These are phyloP conservation scores for Benthosema pterotum DNA, from an alignment of 2,797 vertebrate species.

Conservation along the genomic window DNA sequence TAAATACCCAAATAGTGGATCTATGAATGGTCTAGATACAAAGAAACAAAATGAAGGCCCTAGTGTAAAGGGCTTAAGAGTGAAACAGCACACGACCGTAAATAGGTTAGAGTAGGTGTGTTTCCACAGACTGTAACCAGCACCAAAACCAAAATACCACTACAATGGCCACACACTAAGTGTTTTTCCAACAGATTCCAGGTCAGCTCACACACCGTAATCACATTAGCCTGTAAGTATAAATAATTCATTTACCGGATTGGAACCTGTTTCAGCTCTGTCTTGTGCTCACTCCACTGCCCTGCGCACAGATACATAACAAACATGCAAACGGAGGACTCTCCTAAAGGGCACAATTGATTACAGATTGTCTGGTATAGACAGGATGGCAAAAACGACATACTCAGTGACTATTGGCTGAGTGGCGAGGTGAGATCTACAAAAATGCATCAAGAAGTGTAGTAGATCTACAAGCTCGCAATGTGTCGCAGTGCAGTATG, in stretches of 20 bases:
- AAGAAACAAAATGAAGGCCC: no score
- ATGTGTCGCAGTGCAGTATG: no score
- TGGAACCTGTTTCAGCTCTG: constrained; percentile 16
- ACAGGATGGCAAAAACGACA: constrained; percentile 35
- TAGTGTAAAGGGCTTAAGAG: no score
- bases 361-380: constrained; percentile 19
- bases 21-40: no score
- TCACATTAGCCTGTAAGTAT: constrained; percentile 27
- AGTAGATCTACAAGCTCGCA: no score
- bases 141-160: neutral
- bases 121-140: no score
- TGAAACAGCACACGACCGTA: no score
- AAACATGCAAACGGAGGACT: constrained; percentile 10
- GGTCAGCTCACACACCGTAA: constrained; percentile 36
- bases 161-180: neutral
- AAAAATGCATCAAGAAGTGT: no score
- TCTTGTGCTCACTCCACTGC: neutral
- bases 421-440: no score
- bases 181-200: constrained; percentile 10
- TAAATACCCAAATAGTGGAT: no score
- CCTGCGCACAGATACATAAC: neutral
- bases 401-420: neutral
- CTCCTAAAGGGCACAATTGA: constrained; percentile 37
- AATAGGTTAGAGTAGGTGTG: no score
- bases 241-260: constrained; percentile 46